phyloP scores from a whole-genome alignment of 2,888 invertebrate genomes.

The Drosophila parthenogenetica region DNA sequence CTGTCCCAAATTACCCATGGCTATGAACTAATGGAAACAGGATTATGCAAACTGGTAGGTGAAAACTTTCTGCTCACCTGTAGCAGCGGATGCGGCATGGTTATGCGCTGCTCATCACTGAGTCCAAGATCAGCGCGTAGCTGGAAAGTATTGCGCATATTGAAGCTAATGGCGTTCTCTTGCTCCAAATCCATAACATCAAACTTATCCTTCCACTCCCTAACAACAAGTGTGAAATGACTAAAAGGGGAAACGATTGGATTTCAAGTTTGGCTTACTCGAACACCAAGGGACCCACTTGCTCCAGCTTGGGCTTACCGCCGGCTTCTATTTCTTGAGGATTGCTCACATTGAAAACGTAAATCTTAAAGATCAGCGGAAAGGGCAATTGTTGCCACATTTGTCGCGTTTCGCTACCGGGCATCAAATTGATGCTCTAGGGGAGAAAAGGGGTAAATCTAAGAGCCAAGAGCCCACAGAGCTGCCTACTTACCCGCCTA shows the following conservation, averaged over 20 bases:
- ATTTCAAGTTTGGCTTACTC: constrained; percentile 87
- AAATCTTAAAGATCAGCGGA: constrained; percentile 90
- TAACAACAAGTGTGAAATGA: constrained; percentile 79
- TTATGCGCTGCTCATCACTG: constrained; percentile 89
- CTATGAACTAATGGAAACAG: constrained; percentile 55
- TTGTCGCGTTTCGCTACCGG: constrained; percentile 89
- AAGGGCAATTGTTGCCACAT: constrained; percentile 92
- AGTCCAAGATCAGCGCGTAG: constrained; percentile 89
- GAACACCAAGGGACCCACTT: constrained; percentile 93
- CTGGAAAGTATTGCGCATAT: constrained; percentile 88
- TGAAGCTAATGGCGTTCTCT: constrained; percentile 90
- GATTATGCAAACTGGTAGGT: not conserved
- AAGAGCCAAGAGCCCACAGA: too few relatives aligned
- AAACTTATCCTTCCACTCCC: constrained; percentile 93
- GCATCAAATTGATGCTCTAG: constrained; percentile 86
- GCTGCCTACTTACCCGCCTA: constrained; percentile 86
- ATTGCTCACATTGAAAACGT: constrained; percentile 93
- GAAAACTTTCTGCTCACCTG: constrained; percentile 86
- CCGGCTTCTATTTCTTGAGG: constrained; percentile 89
- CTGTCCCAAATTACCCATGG: constrained; percentile 86
- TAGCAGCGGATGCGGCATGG: constrained; percentile 90
- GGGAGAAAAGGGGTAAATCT: not conserved
- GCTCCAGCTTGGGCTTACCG: constrained; percentile 88
- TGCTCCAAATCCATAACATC: constrained; percentile 89
- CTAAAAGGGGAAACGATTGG: not conserved